Conservation (phyloP, 1,140 invertebrate genomes). For the Aplysia californica region DNA sequence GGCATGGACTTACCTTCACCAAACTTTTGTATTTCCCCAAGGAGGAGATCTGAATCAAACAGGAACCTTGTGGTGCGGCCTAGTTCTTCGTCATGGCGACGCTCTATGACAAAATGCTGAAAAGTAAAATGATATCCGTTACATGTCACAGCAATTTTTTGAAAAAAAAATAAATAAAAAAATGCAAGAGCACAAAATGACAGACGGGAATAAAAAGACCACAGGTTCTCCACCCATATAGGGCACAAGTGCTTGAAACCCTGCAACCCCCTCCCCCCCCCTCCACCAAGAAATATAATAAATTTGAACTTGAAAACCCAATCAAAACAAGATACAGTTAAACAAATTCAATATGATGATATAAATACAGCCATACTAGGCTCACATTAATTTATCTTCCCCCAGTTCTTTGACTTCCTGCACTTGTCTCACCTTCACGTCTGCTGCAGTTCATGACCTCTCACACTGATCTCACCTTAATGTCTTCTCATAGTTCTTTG, state of each 20-base stretch:
- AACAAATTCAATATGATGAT: too few relatives aligned
- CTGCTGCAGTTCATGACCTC: too few relatives aligned
- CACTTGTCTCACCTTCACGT: too few relatives aligned
- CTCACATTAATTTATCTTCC: too few relatives aligned
- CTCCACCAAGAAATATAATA: too few relatives aligned
- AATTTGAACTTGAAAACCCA: too few relatives aligned
- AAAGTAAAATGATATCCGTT: conserved; percentile 20
- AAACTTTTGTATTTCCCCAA: conserved; percentile 46
- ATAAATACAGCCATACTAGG: too few relatives aligned
- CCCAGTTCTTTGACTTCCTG: too few relatives aligned
- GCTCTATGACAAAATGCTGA: conserved; percentile 63
- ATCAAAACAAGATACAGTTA: too few relatives aligned
- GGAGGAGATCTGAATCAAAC: conserved; percentile 54
- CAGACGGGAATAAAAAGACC: not conserved
- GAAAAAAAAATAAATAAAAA: not conserved
- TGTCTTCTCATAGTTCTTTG: too few relatives aligned
- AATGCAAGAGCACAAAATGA: not conserved
- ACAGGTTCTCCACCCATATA: not conserved
- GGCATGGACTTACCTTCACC: conserved; percentile 44
- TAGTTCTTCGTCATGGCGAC: conserved; percentile 63
- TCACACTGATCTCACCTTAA: too few relatives aligned
- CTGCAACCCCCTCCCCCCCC: not conserved
- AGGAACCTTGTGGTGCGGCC: conserved; percentile 58
- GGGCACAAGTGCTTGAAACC: not conserved
- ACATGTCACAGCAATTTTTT: not conserved